phyloP scores from a whole-genome alignment of 2,113 vertebrate genomes.

The Eretmodus cyanostictus region DNA sequence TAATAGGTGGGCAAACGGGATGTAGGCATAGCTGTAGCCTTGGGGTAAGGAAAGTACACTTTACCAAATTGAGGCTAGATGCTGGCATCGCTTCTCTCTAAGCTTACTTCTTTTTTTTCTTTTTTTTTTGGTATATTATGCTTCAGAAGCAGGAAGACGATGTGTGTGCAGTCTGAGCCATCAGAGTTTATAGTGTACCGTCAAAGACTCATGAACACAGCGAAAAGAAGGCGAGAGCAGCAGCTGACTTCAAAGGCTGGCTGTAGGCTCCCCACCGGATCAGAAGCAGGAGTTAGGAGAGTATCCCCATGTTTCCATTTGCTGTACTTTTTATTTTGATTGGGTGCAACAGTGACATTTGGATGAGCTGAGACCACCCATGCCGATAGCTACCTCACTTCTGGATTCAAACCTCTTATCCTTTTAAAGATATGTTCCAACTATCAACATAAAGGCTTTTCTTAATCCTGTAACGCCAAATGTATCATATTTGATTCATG shows the following conservation, averaged over 20 bases:
- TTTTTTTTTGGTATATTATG: background rate
- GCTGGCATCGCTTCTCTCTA: background rate
- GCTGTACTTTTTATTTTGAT: background rate
- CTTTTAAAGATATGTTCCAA: background rate
- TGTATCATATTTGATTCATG: background rate
- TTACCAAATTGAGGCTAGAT: background rate
- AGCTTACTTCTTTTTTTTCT: background rate
- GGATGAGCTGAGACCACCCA: background rate
- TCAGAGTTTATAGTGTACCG: background rate
- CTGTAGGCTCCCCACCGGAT: background rate
- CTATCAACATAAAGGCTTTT: background rate
- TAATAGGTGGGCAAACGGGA: background rate
- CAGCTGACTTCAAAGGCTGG: background rate
- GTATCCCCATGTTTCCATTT: background rate
- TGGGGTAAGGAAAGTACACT: background rate
- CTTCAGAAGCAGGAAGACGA: background rate
- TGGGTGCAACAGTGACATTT: background rate
- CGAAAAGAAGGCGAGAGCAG: background rate
- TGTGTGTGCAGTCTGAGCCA: background rate
- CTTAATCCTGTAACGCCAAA: background rate
- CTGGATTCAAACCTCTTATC: background rate
- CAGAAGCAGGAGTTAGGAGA: background rate
- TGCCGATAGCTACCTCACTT: background rate
- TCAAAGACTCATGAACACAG: background rate
- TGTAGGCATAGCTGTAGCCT: background rate